A percentile compares a stretch with the other conserved stretches of the same genome.
phyloP scores from a whole-genome alignment of 2,888 invertebrate species.

The Cantharis lateralis region DNA sequence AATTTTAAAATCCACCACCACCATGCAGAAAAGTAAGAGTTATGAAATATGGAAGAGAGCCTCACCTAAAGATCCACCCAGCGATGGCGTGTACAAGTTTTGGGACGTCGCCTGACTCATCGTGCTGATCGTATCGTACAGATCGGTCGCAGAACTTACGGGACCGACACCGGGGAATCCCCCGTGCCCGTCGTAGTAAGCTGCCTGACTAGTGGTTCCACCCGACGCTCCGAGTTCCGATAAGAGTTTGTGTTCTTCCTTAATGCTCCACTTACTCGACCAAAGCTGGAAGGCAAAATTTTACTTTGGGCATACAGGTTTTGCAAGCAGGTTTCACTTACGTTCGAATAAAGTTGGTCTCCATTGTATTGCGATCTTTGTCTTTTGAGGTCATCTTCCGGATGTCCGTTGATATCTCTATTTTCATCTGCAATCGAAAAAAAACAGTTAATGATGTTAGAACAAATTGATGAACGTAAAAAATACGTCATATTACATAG shows the following conservation, averaged over 20 bases:
- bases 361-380: conserved; percentile 88
- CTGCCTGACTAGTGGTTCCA: conserved; percentile 53
- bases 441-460: conserved; percentile 4
- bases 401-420: conserved; percentile 84
- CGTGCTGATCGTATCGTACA: conserved; percentile 73
- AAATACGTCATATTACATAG: conserved; percentile 35
- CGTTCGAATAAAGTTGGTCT: conserved; percentile 87
- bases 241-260: conserved; percentile 86
- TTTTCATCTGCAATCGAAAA: conserved; percentile 74
- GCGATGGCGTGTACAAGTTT: conserved; percentile 78
- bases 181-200: conserved; percentile 64
- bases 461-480: conserved; percentile 4
- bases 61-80: conserved; percentile 71
- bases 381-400: conserved; percentile 86
- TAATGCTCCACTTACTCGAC: conserved; percentile 89
- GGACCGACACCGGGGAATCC: conserved; percentile 60
- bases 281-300: conserved; percentile 64
- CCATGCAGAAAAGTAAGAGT: conserved; percentile 14
- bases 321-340: conserved; percentile 59
- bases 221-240: conserved; percentile 76
- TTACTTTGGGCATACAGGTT: neutral
- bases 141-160: conserved; percentile 57
- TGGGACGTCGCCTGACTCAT: conserved; percentile 74
- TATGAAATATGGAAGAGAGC: conserved; percentile 14
- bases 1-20: conserved; percentile 14